Evolutionary conservation across 1,140 invertebrate genomes (phyloP), one percentile per base, ranked within the genome.

Genomic region (Varroa destructor): DNA sequence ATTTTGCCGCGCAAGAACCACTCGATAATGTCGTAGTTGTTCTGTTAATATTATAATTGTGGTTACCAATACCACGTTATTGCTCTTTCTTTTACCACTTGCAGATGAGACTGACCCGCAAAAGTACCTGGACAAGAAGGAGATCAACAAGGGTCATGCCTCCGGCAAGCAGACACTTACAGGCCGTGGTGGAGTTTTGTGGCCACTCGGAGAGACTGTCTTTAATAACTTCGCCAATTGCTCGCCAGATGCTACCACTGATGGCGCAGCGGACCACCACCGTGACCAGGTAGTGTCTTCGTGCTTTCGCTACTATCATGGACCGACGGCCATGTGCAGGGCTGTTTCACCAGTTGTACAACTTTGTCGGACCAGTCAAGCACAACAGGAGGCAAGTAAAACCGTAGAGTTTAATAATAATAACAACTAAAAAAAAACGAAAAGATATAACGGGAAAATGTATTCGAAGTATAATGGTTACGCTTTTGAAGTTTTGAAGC

Each of bases 301-400:
- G 1, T 81, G 79, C 73, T 81, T 82, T 73, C 79, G 79, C 67
- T 82, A 82, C 75, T 81, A 80, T 72, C 76, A 80, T 74, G 81
- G 81, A 0, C 75, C 73, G 1, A 75, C 75, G 10, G 80, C 77
- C 40, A 74, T 77, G 1, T 73, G 81, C 10, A 74, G 80, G 71
- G 82, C 81, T 10, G 77, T 77, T 57, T 81, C 79, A 74, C 79
- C 80, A 51, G 42, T 75, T 72, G 73, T 79, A 37, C 61, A 67
- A 8, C 14, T 67, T 1, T 67, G 61, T 67, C 40, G 46, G 46
- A 67, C 61, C 61, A 67, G 61, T 67, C 61, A 67, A 8, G 61
- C 61, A 43, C 61, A 67, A 40, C 61, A 67, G 46, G 61, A 67
- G 61, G 61, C 40, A 8, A 67, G 61, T 51, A 51, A 8, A 70